Base-by-base conservation (phyloP, 2,888 invertebrate genomes). In the Andrena hattorfiana region DNA sequence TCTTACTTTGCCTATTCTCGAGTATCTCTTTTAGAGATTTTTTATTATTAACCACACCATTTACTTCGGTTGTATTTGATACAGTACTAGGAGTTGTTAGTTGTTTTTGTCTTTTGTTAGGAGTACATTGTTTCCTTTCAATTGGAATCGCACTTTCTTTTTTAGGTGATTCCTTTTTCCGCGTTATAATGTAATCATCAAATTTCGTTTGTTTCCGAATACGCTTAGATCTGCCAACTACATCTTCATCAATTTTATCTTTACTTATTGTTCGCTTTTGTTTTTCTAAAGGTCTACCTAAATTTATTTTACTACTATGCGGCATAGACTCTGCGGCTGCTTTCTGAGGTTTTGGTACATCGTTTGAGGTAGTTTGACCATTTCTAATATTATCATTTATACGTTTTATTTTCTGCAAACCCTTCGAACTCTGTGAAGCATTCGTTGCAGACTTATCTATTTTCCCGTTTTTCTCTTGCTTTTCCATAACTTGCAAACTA, bases 171-270 rank as follows among this genome's bases (percentile, higher is more conserved):
- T 59, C 60, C 16, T 49, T 72, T 60, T 28, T 77, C 6, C n/a
- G 30, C 8, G 49, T 0, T 16, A 35, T 69, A 54, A 84, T 16
- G 7, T 72, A 83, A 56, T 80, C 66, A 28, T 69, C 59, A 49
- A 69, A 81, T 3, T 73, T 76, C 54, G 51, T 81, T 81, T 20
- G 30, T n/a, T 81, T 84, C 4, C 69, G 69, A 70, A 77, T 28
- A 49, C 70, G 63, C 56, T 84, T 77, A 62, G 83, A 48, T 72
- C 56, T 73, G n/a, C 51, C 23, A 84, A 48, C 5, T 35, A 51
- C 10, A 60, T 68, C 70, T 71, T 20, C 16, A 48, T 67, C 69
- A 54, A 30, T 62, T 54, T 56, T n/a, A 60, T 13, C 42, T 54
- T 51, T 54, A 64, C 20, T 48, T 30, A 60, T 23, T 26, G n/a